phyloP scores from a whole-genome alignment of 1,140 invertebrate species.

The Cyclina sinensis region DNA sequence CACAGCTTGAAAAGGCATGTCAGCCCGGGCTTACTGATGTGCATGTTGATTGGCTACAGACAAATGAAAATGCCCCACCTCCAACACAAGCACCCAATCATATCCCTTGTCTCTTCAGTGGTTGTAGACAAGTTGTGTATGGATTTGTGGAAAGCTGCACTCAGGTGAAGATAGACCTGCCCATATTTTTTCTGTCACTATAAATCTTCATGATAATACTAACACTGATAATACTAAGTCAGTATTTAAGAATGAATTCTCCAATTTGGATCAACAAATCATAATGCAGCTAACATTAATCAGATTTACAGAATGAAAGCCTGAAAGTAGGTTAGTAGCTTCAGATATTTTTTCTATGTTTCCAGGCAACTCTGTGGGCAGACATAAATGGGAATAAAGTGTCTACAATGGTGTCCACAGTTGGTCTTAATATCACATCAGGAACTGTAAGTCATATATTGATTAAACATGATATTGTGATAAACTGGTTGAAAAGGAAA shows the following conservation, averaged over 20 bases:
- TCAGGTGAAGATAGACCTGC: constrained; percentile 75
- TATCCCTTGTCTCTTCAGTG: constrained; percentile 83
- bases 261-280: no score
- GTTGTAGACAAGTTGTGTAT: constrained; percentile 84
- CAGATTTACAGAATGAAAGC: no score
- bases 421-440: constrained; percentile 83
- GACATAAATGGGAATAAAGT: constrained; percentile 82
- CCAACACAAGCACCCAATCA: constrained; percentile 81
- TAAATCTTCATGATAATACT: no score
- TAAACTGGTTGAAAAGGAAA: no score
- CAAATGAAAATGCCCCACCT: constrained; percentile 70
- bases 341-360: no score
- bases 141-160: constrained; percentile 85
- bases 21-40: constrained; percentile 83
- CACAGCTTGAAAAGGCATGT: constrained; percentile 77
- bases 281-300: no score
- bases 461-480: no score
- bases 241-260: no score
- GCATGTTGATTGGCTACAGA: constrained; percentile 83
- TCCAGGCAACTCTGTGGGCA: constrained; percentile 84
- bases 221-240: no score
- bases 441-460: constrained; percentile 76
- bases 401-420: constrained; percentile 84
- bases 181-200: no score
- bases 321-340: no score